Evolutionary conservation across 2,888 invertebrate species (phyloP), one percentile per base, ranked within the genome.

Genomic region (Drosophila leonis): DNA sequence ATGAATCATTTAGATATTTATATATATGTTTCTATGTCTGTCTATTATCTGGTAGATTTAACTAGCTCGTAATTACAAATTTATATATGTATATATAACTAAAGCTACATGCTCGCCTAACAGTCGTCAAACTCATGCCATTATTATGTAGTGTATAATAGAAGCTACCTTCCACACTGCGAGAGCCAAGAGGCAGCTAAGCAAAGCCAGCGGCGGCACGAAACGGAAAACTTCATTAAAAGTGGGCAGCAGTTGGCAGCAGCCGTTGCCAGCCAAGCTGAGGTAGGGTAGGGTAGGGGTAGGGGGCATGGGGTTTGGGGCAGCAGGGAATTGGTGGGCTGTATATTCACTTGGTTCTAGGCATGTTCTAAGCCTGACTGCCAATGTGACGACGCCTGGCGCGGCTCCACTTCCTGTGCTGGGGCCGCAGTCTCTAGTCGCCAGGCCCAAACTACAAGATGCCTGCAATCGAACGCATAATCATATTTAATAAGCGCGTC

Each of bases 401-500:
- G 84, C 87, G 71, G 69, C 78, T 82, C 24, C 84, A 84, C 80
- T 84, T 84, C 84, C 84, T 84, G 84, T 84, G 84, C 60, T 65
- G 57, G 59, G 62, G 48, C 41, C 46, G 46, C 67, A 54, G 65
- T 24, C 61, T 13, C n/a, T 27, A 55, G 41, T 64, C 42, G 24
- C 33, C 44, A 41, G 62, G 63, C 61, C 59, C 66, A 74, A 80
- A 69, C 64, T 62, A 60, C 67, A 51, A 72, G 66, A 66, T 74
- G 71, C 39, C 61, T 66, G 75, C 80, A 81, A 87, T 85, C 88
- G 85, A 85, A 86, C 83, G 83, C 88, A 82, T 83, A 88, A 88
- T 88, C 86, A 85, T 88, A 86, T 86, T 86, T 88, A 86, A 86
- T 86, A 86, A 86, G 86, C 81, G 85, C 85, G 74, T 72, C 74